Base-by-base conservation (phyloP, 2,797 vertebrate genomes). In the Lepus townsendii region DNA sequence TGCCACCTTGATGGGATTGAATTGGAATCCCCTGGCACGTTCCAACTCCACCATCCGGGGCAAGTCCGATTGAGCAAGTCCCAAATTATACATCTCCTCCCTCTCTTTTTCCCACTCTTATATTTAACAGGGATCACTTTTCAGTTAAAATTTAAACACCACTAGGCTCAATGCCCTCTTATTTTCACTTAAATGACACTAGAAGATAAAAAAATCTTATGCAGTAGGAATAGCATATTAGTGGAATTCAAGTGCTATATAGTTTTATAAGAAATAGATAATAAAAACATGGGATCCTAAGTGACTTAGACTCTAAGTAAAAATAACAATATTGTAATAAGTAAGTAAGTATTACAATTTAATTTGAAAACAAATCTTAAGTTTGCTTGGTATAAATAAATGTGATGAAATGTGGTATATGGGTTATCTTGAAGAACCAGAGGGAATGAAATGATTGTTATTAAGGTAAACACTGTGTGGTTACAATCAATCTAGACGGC, bases 251-350 rank as follows among this genome's bases (percentile, higher is more conserved):
- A 91, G 71, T 69, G 5, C 13, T 87, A 65, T 79, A 16, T 19
- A 35, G 19, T 66, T 7, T 75, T 22, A 13, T 35, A 91, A 89
- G 60, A 83, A 83, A 17, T 63, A 83, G n/a, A 80, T 14, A 42
- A 60, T 82, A 62, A 86, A 95, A 93, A 24, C 14, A 77, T 62
- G 69, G 69, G 50, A 30, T 92, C n/a, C 52, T 77, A 83, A 91
- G 32, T 9, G 50, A 26, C n/a, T 85, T 68, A 88, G 66, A 95
- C 62, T 85, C 38, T 26, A 96, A 92, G 87, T 60, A 93, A 66
- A 85, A 80, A 66, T 5, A 66, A 17, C 35, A 66, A 32, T 26
- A 71, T 32, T 76, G 63, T 0, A 57, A 38, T 57, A 96, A 73
- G 76, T 9, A 79, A 13, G 2, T 60, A 60, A 91, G 4, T 9